Percentiles rank a stretch among this genome's conserved stretches.
Conservation (phyloP, 2,113 vertebrate genomes). For the Brachyistius frenatus region DNA sequence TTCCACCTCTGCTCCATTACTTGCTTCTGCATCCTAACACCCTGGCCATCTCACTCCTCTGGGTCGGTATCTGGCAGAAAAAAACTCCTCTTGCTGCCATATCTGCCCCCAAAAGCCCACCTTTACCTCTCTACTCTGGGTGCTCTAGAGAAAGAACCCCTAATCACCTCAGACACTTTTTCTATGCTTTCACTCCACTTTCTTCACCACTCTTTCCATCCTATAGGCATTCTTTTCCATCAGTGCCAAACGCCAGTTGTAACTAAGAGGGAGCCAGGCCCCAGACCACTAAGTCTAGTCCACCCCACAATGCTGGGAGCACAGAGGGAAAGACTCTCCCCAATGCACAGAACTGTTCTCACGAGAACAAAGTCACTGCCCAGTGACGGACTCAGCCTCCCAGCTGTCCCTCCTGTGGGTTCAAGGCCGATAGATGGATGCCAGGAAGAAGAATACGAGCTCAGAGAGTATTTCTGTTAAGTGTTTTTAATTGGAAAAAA, state of each 20-base stretch:
- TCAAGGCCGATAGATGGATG: constrained; percentile 34
- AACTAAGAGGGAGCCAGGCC: constrained; percentile 63
- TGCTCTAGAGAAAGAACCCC: neutral
- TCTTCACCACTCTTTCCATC: constrained; percentile 72
- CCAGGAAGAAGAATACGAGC: constrained; percentile 48
- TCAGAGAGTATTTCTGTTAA: constrained; percentile 72
- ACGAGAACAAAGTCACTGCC: constrained; percentile 69
- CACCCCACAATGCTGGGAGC: constrained; percentile 61
- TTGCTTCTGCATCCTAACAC: constrained; percentile 68
- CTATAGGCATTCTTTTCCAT: constrained; percentile 72
- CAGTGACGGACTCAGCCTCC: constrained; percentile 62
- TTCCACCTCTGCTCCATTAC: constrained; percentile 47
- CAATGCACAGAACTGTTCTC: constrained; percentile 61
- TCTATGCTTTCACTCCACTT: constrained; percentile 58
- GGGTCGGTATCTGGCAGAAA: constrained; percentile 39
- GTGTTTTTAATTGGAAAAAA: constrained; percentile 19
- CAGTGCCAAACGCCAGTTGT: constrained; percentile 72
- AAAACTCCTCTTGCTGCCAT: constrained; percentile 25
- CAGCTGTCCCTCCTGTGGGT: constrained; percentile 51
- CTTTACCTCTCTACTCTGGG: constrained; percentile 4
- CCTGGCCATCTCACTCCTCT: constrained; percentile 47
- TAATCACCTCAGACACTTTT: constrained; percentile 41
- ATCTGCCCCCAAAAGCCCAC: constrained; percentile 5
- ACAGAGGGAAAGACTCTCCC: constrained; percentile 57
- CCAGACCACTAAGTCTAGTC: constrained; percentile 68